Evolutionary conservation across 2,113 vertebrate species (phyloP).

Genomic region (Manacus vitellinus): DNA sequence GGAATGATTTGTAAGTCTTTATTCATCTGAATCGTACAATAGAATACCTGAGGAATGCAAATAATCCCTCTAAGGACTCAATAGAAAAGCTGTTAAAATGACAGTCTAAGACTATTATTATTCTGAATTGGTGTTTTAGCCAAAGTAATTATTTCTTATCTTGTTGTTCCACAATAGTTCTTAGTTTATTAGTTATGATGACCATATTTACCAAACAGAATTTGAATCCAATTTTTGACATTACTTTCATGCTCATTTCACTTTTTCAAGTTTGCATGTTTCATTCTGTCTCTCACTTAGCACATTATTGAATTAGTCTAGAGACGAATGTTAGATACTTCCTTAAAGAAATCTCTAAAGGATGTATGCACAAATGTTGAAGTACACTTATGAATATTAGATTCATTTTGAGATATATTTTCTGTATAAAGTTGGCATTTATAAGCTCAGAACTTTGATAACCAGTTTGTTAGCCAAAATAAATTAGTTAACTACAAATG

Average conservation of each 20-base stretch:
- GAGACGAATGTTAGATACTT: not conserved
- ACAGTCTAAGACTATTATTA: conserved; percentile 89
- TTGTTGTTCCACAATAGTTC: conserved; percentile 80
- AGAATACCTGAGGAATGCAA: conserved; percentile 98
- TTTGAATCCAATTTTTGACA: conserved; percentile 38
- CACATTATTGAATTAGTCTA: not conserved
- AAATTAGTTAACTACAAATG: not conserved
- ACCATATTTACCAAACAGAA: conserved; percentile 69
- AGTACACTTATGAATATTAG: not conserved
- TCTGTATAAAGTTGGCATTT: not conserved
- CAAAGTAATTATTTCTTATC: conserved; percentile 83
- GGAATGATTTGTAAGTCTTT: conserved; percentile 99
- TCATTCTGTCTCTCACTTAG: conserved; percentile 2
- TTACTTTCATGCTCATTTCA: conserved; percentile 45
- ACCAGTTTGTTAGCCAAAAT: not conserved
- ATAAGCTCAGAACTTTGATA: not conserved
- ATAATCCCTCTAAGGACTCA: conserved; percentile 90
- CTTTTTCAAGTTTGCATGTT: not conserved
- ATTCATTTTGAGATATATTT: not conserved
- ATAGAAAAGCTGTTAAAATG: conserved; percentile 88
- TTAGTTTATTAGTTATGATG: conserved; percentile 71
- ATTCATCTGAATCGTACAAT: conserved; percentile 93
- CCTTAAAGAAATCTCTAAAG: not conserved
- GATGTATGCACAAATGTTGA: not conserved
- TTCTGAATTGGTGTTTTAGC: conserved; percentile 89